These are phyloP conservation scores for human (Homo sapiens) DNA, from an alignment of 2,113 vertebrate species.

Conservation along the genomic window DNA sequence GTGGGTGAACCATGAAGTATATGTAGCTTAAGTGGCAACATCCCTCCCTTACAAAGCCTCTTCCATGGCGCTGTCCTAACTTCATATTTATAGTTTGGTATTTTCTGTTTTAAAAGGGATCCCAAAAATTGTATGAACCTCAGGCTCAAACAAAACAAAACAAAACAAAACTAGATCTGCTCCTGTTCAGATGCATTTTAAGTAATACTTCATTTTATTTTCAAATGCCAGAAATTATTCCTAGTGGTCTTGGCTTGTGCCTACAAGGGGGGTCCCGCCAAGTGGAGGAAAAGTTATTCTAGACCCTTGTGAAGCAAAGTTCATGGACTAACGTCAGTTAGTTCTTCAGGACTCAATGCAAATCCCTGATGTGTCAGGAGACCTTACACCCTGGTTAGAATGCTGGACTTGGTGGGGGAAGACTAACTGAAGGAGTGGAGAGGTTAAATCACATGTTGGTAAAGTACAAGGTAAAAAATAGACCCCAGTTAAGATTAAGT, in stretches of 20 bases:
- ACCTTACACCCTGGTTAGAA: background rate
- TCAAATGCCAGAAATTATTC: background rate
- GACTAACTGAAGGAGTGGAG: background rate
- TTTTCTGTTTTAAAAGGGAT: background rate
- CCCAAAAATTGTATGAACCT: background rate
- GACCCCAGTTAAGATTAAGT: background rate
- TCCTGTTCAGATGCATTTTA: background rate
- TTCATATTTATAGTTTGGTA: background rate
- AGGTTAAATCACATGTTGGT: background rate
- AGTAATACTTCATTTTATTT: background rate
- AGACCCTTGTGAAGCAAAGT: background rate
- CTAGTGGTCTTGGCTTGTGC: background rate
- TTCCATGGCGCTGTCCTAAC: background rate
- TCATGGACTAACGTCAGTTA: background rate
- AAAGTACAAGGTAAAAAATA: background rate
- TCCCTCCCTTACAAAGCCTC: background rate
- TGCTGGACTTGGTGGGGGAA: too few species aligned
- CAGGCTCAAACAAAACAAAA: background rate
- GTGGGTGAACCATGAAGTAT: background rate
- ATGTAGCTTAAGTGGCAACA: background rate
- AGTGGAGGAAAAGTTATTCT: background rate
- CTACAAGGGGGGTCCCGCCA: background rate
- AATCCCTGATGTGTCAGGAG: background rate
- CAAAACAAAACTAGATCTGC: background rate
- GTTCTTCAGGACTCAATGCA: background rate